Conservation (phyloP, 2,113 vertebrate genomes). For the Eubucco bourcierii region DNA sequence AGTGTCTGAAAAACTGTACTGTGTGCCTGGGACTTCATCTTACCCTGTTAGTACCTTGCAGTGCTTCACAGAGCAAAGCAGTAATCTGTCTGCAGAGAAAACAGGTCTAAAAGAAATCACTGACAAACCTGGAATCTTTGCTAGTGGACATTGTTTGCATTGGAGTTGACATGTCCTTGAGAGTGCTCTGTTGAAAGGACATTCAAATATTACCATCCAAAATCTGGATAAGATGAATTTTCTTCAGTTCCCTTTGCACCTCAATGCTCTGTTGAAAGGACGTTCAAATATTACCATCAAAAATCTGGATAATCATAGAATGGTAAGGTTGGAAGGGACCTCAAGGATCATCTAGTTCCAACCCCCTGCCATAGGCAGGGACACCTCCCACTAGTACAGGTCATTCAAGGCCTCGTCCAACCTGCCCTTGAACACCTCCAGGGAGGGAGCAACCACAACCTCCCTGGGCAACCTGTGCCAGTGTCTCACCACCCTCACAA, state of each 20-base stretch:
- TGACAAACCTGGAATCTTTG: background rate
- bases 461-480: too few relatives aligned
- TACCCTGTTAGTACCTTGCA: background rate
- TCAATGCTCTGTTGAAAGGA: background rate
- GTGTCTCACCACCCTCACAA: too few relatives aligned
- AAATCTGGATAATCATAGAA: background rate
- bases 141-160: background rate
- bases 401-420: too few relatives aligned
- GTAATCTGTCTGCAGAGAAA: background rate
- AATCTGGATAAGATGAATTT: background rate
- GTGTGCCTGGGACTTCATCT: background rate
- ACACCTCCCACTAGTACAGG: too few relatives aligned
- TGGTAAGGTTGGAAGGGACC: too few relatives aligned
- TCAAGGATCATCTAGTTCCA: too few relatives aligned
- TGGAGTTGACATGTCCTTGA: background rate
- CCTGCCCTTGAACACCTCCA: too few relatives aligned
- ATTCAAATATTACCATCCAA: background rate
- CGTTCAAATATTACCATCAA: background rate
- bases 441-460: too few relatives aligned
- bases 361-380: too few relatives aligned
- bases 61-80: background rate
- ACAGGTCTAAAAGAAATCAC: background rate
- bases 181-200: background rate
- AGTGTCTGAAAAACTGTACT: background rate
- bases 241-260: background rate